Percentiles rank a stretch among this genome's conserved stretches.
These are phyloP conservation scores for Myzus persicae DNA, from an alignment of 1,140 invertebrate species.

Conservation along the genomic window DNA sequence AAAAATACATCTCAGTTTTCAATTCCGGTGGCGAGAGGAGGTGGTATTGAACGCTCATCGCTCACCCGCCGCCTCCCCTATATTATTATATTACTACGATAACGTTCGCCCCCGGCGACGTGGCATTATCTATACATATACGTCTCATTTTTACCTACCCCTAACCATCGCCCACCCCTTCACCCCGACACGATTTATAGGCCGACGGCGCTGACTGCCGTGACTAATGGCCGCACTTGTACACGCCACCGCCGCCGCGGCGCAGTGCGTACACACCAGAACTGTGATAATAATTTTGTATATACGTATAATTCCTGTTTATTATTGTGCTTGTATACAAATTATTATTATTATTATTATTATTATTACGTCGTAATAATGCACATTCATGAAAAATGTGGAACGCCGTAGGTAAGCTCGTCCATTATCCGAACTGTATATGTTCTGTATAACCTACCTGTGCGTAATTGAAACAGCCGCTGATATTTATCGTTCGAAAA, in stretches of 20 bases:
- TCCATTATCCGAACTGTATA: not conserved
- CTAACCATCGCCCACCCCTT: not conserved
- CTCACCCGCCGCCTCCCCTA: not conserved
- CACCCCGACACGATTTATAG: not conserved
- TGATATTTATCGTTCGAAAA: constrained; percentile 20
- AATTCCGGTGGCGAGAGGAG: too few species aligned
- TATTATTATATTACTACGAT: not conserved
- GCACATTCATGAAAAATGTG: not conserved
- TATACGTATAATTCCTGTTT: not conserved
- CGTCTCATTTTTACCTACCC: not conserved
- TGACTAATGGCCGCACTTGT: constrained; percentile 19
- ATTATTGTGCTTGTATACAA: not conserved
- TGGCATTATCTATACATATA: not conserved
- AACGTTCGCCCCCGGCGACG: not conserved
- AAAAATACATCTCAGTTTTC: not conserved
- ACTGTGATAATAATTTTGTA: not conserved
- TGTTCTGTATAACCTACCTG: not conserved
- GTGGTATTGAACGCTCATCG: not conserved
- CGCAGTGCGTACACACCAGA: not conserved
- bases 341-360: not conserved
- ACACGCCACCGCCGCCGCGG: not conserved
- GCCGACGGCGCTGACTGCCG: not conserved
- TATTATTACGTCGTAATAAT: not conserved
- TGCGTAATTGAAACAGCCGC: not conserved
- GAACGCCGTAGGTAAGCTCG: not conserved